phyloP scores from a whole-genome alignment of 2,113 vertebrate genomes.

The Paramisgurnus dabryanus region DNA sequence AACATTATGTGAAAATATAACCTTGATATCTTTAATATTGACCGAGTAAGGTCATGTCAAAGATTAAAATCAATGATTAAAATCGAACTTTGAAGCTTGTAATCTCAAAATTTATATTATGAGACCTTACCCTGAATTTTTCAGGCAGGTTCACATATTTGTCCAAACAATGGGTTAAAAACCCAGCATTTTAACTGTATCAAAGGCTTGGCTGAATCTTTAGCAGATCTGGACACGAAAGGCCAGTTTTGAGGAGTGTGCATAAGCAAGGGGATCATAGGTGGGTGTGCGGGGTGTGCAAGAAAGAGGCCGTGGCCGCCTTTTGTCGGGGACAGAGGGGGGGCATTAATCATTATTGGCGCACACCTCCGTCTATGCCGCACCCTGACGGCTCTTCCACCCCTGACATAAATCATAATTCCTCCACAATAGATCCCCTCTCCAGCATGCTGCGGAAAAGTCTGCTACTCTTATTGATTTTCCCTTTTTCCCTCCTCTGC shows the following conservation, averaged over 20 bases:
- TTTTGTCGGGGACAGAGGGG: constrained; percentile 70
- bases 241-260: constrained; percentile 9
- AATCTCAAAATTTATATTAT: too few relatives aligned
- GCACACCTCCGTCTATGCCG: constrained; percentile 91
- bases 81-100: too few relatives aligned
- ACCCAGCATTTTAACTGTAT: too few relatives aligned
- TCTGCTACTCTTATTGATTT: constrained; percentile 98
- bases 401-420: constrained; percentile 99
- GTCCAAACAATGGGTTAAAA: too few relatives aligned
- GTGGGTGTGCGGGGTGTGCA: not conserved
- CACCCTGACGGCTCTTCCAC: constrained; percentile 86
- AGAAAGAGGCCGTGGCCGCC: constrained; percentile 50
- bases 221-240: constrained; percentile 27
- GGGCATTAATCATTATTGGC: constrained; percentile 99
- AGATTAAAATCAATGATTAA: too few relatives aligned
- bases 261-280: constrained; percentile 25
- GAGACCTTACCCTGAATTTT: too few relatives aligned
- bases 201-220: constrained; percentile 38
- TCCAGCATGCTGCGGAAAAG: constrained; percentile 92
- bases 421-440: constrained; percentile 97
- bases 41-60: too few relatives aligned
- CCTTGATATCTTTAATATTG: too few relatives aligned
- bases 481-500: constrained; percentile 65
- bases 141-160: too few relatives aligned
- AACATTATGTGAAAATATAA: too few relatives aligned